phyloP scores from a whole-genome alignment of 2,113 vertebrate species.

The Octodon degus region DNA sequence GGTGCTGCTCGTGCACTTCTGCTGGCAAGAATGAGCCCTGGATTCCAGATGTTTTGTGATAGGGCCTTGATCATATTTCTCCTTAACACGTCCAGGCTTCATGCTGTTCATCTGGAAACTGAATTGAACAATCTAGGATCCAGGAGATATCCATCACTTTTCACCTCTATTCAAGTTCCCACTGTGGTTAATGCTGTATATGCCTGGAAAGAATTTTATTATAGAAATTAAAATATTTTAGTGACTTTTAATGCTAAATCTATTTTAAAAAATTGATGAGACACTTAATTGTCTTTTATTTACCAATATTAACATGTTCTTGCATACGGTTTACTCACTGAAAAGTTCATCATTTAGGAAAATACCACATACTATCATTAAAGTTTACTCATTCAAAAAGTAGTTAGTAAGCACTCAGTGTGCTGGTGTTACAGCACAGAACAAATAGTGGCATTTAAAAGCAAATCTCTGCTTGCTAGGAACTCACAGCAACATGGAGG shows the following conservation, averaged over 20 bases:
- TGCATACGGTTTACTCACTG: background rate
- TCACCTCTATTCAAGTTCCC: background rate
- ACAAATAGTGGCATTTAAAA: background rate
- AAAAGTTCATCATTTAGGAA: background rate
- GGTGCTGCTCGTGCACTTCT: background rate
- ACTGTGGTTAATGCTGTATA: background rate
- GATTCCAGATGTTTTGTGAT: background rate
- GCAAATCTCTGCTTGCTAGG: background rate
- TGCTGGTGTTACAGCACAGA: background rate
- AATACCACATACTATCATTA: background rate
- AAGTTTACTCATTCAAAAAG: background rate
- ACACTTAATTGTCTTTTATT: background rate
- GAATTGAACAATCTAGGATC: background rate
- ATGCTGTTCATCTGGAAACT: background rate
- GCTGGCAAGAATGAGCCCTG: background rate
- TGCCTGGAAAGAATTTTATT: background rate
- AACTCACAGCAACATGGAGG: background rate
- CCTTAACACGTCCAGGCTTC: background rate
- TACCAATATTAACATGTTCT: background rate
- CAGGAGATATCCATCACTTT: background rate
- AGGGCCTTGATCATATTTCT: background rate
- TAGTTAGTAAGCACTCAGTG: background rate
- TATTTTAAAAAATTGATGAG: constrained; percentile 42
- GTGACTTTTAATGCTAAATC: constrained; percentile 23
- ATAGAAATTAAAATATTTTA: background rate